Conservation (phyloP, 2,797 vertebrate genomes). For the Chromobotia macracanthus region DNA sequence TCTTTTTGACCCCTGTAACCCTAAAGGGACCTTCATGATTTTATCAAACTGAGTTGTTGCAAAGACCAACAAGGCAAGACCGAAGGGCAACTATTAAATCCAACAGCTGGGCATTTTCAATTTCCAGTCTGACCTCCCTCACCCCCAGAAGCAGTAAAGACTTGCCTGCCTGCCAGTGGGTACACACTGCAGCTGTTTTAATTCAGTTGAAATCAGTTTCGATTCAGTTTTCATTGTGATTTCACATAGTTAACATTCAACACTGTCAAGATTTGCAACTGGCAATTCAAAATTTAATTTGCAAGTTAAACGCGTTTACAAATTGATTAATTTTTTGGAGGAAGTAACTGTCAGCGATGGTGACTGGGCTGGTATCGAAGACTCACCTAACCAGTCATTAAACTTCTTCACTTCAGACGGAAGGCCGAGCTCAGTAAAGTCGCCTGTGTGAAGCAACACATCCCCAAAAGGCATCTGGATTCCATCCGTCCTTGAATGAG, state of each 20-base stretch:
- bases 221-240: not conserved
- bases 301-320: not conserved
- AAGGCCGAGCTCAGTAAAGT: constrained; percentile 90
- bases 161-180: not conserved
- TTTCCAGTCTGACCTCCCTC: constrained; percentile 55
- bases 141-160: not conserved
- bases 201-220: not conserved
- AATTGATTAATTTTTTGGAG: not conserved
- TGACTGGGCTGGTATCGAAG: constrained; percentile 52
- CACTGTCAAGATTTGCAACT: not conserved
- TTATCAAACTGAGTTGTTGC: constrained; percentile 20
- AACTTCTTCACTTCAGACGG: constrained; percentile 93
- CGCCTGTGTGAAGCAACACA: constrained; percentile 89
- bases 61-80: constrained; percentile 17
- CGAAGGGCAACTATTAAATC: constrained; percentile 47
- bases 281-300: no score
- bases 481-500: constrained; percentile 90
- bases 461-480: constrained; percentile 93
- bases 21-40: constrained; percentile 31
- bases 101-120: constrained; percentile 41
- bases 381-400: constrained; percentile 95
- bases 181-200: not conserved
- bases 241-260: not conserved
- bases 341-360: constrained; percentile 27
- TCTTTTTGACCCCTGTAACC: constrained; percentile 20